Evolutionary conservation across 2,113 vertebrate species (phyloP).

Genomic region (Stictonetta naevosa): DNA sequence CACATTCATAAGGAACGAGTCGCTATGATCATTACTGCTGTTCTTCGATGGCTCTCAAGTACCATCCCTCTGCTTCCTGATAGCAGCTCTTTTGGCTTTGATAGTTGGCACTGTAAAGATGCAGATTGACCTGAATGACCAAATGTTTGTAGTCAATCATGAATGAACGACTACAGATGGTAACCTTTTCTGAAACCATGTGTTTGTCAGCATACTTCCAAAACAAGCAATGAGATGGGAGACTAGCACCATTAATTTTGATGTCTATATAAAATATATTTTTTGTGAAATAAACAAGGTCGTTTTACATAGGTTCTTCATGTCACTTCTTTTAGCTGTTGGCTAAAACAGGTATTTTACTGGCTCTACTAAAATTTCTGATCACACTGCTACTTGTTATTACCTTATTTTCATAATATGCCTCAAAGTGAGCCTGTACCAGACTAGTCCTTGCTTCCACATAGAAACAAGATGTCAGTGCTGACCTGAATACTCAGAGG

Average conservation of each 20-base stretch:
- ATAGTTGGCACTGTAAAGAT: not conserved
- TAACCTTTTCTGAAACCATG: not conserved
- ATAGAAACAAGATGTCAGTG: not conserved
- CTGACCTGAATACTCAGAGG: not conserved
- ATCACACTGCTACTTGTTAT: not conserved
- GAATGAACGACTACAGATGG: not conserved
- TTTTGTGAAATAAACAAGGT: conserved; percentile 5
- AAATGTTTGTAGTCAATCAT: not conserved
- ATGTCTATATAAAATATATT: not conserved
- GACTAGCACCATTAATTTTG: conserved; percentile 25
- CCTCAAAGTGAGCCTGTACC: not conserved
- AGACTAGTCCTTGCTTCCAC: not conserved
- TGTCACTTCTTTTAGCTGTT: conserved; percentile 40
- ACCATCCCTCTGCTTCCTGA: not conserved
- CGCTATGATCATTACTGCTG: not conserved
- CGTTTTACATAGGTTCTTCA: not conserved
- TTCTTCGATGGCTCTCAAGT: not conserved
- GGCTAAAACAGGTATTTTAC: conserved; percentile 81
- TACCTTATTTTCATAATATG: not conserved
- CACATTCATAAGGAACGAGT: not conserved
- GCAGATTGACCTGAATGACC: not conserved
- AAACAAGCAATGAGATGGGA: conserved; percentile 71
- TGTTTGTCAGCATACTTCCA: conserved; percentile 51
- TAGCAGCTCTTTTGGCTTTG: not conserved
- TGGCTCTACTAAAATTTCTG: conserved; percentile 34